Evolutionary conservation across 2,797 vertebrate genomes (phyloP), one percentile per base, ranked within the genome.

Genomic region (Cheirogaleus major): DNA sequence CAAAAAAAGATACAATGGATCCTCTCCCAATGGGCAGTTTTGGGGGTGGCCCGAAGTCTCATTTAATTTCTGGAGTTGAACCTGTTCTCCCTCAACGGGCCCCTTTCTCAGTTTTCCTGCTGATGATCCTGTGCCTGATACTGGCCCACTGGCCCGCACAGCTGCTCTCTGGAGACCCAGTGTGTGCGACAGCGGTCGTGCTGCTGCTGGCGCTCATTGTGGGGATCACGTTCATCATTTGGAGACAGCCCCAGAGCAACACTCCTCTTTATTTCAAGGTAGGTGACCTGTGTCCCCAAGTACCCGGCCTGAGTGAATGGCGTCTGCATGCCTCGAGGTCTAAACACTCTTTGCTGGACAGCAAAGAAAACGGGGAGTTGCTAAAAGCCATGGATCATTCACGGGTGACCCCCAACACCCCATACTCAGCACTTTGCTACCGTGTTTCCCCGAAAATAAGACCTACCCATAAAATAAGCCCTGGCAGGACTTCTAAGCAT

Each of bases 161-260:
- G 0, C 96, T 99, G 96, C 41, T 99, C 55, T 50, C 79, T 0
- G 98, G 95, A 1, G 91, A 45, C 0, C 32, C 93, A 0, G 27
- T 1, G 9, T 98, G 93, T 7, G 1, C 99, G 1, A 0, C 41
- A 0, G 13, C 84, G 18, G 98, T 98, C 2, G 89, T 96, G 17
- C 32, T 99, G 23, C 95, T 99, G 57, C 43, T 98, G 0, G 1
- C 98, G 72, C 91, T 99, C 22, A 98, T 98, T 41, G 10, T 27
- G 0, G 2, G 98, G 95, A 96, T 98, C 86, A 97, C 98, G 0
- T 0, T 98, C 95, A 95, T 99, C 95, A 98, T 99, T 98, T 99
- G 98, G 97, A 99, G 99, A 96, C 99, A 99, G 98, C 99, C 99
- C 0, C 98, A 99, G 98, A 99, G 98, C 98, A 98, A 98, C 15